Evolutionary conservation across 2,113 vertebrate genomes (phyloP), one percentile per base, ranked within the genome.

Genomic region (Cinclus cinclus): DNA sequence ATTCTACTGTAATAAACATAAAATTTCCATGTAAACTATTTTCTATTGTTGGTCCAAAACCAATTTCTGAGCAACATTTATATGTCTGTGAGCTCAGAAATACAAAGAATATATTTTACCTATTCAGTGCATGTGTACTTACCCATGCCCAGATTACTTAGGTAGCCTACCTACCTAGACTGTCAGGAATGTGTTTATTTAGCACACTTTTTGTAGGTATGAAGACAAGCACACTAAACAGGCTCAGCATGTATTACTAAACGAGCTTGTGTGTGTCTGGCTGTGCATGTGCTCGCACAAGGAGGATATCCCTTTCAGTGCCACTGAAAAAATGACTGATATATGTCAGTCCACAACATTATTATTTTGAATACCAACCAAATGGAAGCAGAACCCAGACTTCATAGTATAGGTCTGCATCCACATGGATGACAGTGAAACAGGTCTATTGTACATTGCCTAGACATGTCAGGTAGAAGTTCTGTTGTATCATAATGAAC

Each of bases 261-360:
- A 24, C 1, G 3, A 23, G 30, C 12, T 14, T 5, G 63, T 15
- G 31, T 0, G 1, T 20, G 52, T 47, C 18, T 42, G 69, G 23
- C 69, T 39, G 39, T 9, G 52, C 56, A 24, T 3, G 42, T 59
- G 47, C 15, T 82, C 49, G 35, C 74, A 6, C 14, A 3, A 25
- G 73, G 28, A 18, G 15, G 7, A 39, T 7, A 11, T 1, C 9
- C 31, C 39, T 50, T 63, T 35, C 24, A 63, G 35, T 28, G 46
- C 14, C 14, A 7, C 19, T 28, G 41, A 28, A 49, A 58, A 77
- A 31, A 44, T 2, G 1, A 8, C 1, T 15, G 13, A 17, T 6
- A 0, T 14, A 7, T 11, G 19, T 33, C 56, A 13, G 46, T 12
- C 30, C 30, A 0, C n/a, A 73, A 9, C 31, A 7, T 16, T 18